A percentile compares a stretch with the other conserved stretches of the same genome.
Conservation (phyloP, 2,888 invertebrate genomes). For the Hoplodrina ambigua region DNA sequence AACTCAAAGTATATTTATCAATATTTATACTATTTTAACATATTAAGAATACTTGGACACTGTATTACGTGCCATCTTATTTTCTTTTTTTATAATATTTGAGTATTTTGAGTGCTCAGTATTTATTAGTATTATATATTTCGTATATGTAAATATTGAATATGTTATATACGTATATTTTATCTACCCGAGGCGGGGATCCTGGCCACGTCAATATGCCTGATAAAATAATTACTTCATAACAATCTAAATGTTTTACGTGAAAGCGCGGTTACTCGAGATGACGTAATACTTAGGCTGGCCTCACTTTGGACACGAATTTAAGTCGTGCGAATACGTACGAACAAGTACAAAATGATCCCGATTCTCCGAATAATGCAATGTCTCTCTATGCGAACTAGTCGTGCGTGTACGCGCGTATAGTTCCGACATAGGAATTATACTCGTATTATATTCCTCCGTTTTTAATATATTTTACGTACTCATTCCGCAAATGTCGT, state of each 20-base stretch:
- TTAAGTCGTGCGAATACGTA: no score
- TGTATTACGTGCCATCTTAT: constrained; percentile 8
- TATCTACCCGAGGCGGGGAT: constrained; percentile 39
- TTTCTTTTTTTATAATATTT: constrained; percentile 7
- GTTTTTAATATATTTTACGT: no score
- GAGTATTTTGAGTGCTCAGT: neutral
- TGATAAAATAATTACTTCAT: constrained; percentile 30
- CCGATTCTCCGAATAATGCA: no score
- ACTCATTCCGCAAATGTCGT: no score
- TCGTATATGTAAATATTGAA: constrained; percentile 37
- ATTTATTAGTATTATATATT: constrained; percentile 24
- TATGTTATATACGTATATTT: constrained; percentile 2
- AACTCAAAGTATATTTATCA: constrained; percentile 24
- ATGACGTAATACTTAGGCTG: neutral
- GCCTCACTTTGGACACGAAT: no score
- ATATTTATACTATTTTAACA: neutral
- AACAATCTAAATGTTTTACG: constrained; percentile 21
- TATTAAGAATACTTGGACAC: neutral
- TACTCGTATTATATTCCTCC: no score
- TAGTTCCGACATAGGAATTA: no score
- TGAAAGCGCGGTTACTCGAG: constrained; percentile 21
- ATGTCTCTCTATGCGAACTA: no score
- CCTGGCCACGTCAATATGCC: constrained; percentile 66
- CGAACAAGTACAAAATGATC: no score
- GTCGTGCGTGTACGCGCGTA: no score